Base-by-base conservation (phyloP, 2,888 invertebrate genomes). In the Drosophila prostipennis region DNA sequence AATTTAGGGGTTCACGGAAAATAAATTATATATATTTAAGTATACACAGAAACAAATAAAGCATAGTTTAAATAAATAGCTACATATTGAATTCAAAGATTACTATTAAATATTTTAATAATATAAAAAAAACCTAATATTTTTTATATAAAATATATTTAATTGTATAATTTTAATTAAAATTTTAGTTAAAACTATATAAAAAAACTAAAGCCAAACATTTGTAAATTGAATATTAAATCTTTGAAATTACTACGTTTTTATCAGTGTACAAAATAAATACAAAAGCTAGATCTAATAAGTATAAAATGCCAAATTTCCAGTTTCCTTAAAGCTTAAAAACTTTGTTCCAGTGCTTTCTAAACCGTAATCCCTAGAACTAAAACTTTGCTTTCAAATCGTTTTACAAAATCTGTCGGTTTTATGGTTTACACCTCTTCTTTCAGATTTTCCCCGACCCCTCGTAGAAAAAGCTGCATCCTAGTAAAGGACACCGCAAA, bases 401-500 rank as follows among this genome's bases (percentile, higher is more conserved):
- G 14, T 16, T 32, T 46, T 10, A 14, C 6, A 11, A 16, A 32
- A 48, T 16, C 1, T 6, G 48, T 48, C 29, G 32, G 6, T 3
- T 32, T 32, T 32, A 7, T 8, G 36, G 14, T 3, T 37, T 56
- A 23, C 51, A 51, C 36, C 10, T 36, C 8, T 26, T 7, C 32
- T 32, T 7, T 13, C 37, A 1, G 14, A 16, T 55, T 32, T 16
- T 26, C 16, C 16, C n/a, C 8, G 11, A 0, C 16, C n/a, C 10
- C 11, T 16, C 36, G 29, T 60, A 6, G 10, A 55, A 57, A 13
- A 29, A 23, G 10, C 16, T 19, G 19, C 16, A 67, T 54, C 26
- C 26, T 19, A 36, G 53, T 14, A 34, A 53, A 37, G 39, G 11
- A 42, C 26, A 51, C 57, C 57, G 51, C 52, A 52, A 71, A 69